Evolutionary conservation across 2,888 invertebrate genomes (phyloP).

Genomic region (Plutella xylostella): DNA sequence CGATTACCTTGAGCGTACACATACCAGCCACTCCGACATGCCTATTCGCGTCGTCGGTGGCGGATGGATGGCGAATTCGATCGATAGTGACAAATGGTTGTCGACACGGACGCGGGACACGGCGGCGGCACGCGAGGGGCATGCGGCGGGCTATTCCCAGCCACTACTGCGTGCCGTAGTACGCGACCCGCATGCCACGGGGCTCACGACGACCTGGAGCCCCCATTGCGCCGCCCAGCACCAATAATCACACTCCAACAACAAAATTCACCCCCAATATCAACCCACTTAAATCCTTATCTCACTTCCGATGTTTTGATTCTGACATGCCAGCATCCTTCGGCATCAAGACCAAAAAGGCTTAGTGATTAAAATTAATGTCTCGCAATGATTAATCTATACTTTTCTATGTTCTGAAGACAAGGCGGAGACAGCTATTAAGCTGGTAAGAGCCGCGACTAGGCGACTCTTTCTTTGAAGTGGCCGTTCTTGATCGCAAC

Average conservation of each 20-base stretch:
- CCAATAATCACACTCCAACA: too few species aligned
- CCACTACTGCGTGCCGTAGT: slow-evolving; percentile 41
- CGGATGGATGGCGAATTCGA: slow-evolving; percentile 22
- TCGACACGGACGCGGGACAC: slow-evolving; percentile 40
- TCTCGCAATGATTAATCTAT: slow-evolving; percentile 30
- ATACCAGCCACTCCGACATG: slow-evolving; percentile 11
- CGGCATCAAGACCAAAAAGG: too few species aligned
- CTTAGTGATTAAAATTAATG: too few species aligned
- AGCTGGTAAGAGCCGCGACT: not conserved
- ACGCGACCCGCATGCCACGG: slow-evolving; percentile 41
- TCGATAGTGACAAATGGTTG: slow-evolving; percentile 60
- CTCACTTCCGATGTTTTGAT: too few species aligned
- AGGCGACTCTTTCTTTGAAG: too few species aligned
- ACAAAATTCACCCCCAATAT: too few species aligned
- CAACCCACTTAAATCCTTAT: too few species aligned
- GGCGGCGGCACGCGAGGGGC: slow-evolving; percentile 36
- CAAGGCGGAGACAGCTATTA: slow-evolving; percentile 5
- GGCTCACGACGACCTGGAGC: slow-evolving; percentile 25
- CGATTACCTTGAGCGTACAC: too few species aligned
- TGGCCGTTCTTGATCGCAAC: too few species aligned
- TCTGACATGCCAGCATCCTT: too few species aligned
- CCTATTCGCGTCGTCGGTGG: slow-evolving; percentile 7
- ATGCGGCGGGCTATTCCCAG: slow-evolving; percentile 28
- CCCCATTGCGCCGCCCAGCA: too few species aligned
- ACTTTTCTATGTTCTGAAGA: slow-evolving; percentile 13